Base-by-base conservation (phyloP, 2,797 vertebrate genomes). In the Tragelaphus oryx region DNA sequence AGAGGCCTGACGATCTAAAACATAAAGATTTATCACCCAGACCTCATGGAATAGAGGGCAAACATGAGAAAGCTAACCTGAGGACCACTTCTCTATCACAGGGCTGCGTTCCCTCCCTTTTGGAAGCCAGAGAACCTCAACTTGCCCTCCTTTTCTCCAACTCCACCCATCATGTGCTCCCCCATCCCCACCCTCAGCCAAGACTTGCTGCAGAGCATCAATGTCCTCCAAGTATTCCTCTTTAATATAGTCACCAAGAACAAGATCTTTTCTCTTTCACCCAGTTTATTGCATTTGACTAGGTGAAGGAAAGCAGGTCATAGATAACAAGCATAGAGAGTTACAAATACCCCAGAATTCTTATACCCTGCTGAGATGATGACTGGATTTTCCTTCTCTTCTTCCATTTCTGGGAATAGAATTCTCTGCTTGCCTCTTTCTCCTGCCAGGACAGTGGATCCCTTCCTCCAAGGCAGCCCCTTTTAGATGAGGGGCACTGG, bases 1-100 rank as follows among this genome's bases (percentile, higher is more conserved):
- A 81, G 92, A 93, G 95, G n/a, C 2, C 76, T 89, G 83, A 95
- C 89, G 83, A 12, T 26, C 59, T 57, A 37, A 93, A 89, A 60
- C 4, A 2, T 11, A 55, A 87, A 84, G 93, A 95, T 95, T 91
- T 94, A 95, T 96, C 87, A 78, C 30, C 2, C 26, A 8, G 37
- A 24, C 16, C 33, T 84, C 80, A 9, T 4, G 62, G 65, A 78
- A 74, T 10, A 76, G 20, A 59, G 50, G 91, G 54, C 54, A 87
- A 82, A 41, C 30, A 57, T 18, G 41, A 78, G 14, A 80, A 4
- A 1, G 16, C 22, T 85, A 82, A 46, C 41, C 12, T 2, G 1
- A 41, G 20, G 74, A 62, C 87, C 13, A 28, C 24, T 79, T 78
- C 44, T 59, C 22, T 52, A 37, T 13, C 44, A 30, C 17, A 14